These are phyloP conservation scores for Epistrophella euchroma DNA, from an alignment of 2,888 invertebrate species.

Conservation along the genomic window DNA sequence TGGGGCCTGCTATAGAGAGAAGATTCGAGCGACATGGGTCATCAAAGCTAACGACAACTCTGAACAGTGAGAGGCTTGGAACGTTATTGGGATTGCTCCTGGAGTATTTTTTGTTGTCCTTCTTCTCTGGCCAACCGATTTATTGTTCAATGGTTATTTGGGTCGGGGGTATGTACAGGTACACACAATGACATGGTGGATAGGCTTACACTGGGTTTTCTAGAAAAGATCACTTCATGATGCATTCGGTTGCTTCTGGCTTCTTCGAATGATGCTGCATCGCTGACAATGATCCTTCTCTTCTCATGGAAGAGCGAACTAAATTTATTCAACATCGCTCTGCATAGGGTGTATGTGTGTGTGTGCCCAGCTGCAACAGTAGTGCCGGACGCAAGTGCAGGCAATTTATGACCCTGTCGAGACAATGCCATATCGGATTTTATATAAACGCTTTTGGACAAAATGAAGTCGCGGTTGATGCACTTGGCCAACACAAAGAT, in stretches of 20 bases:
- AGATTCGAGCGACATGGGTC: slow-evolving; percentile 51
- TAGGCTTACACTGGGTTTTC: slow-evolving; percentile 9
- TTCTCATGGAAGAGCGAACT: slow-evolving; percentile 60
- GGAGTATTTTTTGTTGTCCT: slow-evolving; percentile 34
- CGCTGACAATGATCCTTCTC: slow-evolving; percentile 48
- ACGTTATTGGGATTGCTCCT: slow-evolving; percentile 69
- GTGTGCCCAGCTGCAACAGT: slow-evolving; percentile 20
- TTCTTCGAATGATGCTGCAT: slow-evolving; percentile 2
- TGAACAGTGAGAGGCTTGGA: not conserved
- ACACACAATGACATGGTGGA: slow-evolving; percentile 43
- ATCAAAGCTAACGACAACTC: slow-evolving; percentile 58
- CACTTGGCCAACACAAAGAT: slow-evolving; percentile 47
- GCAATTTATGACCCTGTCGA: slow-evolving; percentile 75
- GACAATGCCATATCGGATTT: slow-evolving; percentile 75
- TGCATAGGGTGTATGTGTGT: not conserved
- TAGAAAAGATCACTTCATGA: slow-evolving; percentile 50
- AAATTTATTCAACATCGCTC: slow-evolving; percentile 65
- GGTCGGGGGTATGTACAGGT: not conserved
- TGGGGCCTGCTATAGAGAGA: not conserved
- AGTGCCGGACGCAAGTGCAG: slow-evolving; percentile 67
- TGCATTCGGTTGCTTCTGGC: slow-evolving; percentile 11
- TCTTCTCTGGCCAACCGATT: slow-evolving; percentile 43
- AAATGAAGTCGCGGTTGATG: slow-evolving; percentile 69
- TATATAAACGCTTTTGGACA: slow-evolving; percentile 71
- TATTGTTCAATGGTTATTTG: slow-evolving; percentile 54